Conservation (phyloP, 2,113 vertebrate species). For the Micromys minutus region DNA sequence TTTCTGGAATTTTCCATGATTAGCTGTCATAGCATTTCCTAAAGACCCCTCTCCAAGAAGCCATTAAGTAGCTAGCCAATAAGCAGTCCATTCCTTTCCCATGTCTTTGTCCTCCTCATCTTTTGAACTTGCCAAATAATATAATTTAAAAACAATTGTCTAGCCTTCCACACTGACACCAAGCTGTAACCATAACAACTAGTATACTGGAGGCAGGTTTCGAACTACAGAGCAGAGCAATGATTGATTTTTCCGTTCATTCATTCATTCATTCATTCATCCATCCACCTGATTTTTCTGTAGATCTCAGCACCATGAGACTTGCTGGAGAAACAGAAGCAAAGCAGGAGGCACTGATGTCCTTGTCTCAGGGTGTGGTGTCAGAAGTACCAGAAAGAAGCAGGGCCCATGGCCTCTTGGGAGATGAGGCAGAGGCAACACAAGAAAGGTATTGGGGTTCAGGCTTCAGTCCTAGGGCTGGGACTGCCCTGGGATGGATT, state of each 20-base stretch:
- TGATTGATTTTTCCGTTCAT: not conserved
- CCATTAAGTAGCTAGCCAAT: not conserved
- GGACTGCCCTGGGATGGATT: not conserved
- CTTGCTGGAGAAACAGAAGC: not conserved
- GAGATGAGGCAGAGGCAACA: not conserved
- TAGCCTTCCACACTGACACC: not conserved
- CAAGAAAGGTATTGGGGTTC: not conserved
- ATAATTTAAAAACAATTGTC: constrained; percentile 1
- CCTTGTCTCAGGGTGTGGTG: not conserved
- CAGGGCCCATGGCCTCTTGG: not conserved
- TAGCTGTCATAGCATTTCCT: not conserved
- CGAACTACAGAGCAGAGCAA: not conserved
- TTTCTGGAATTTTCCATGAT: not conserved
- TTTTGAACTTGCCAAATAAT: constrained; percentile 25
- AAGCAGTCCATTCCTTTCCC: not conserved
- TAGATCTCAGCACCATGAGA: not conserved
- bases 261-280: not conserved
- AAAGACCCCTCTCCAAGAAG: not conserved
- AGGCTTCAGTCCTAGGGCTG: not conserved
- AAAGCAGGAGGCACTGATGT: not conserved
- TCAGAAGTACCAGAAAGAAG: not conserved
- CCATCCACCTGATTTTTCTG: not conserved
- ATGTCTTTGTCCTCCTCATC: not conserved
- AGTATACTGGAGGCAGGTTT: not conserved
- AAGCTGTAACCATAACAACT: not conserved